Evolutionary conservation across 2,797 vertebrate species (phyloP).

Genomic region (Ctenopoma kingsleyae): DNA sequence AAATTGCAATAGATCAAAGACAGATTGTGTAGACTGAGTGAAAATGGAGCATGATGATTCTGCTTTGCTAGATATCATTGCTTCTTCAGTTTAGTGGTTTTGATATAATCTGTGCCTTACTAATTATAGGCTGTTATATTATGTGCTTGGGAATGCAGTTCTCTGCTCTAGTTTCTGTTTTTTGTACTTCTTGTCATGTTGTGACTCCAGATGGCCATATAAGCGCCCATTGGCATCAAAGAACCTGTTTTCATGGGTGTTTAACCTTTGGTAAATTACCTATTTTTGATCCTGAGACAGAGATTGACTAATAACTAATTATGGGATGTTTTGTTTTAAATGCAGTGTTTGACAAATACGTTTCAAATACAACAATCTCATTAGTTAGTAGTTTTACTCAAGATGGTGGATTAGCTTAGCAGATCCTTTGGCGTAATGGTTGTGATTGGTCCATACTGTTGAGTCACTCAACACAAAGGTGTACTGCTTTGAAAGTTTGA

Average conservation of each 20-base stretch:
- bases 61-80: not conserved
- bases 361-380: not conserved
- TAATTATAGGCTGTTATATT: not conserved
- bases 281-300: slow-evolving; percentile 20
- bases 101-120: not conserved
- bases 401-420: slow-evolving; percentile 19
- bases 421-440: slow-evolving; percentile 16
- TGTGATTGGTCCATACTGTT: slow-evolving; percentile 37
- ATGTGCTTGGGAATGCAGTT: slow-evolving; percentile 21
- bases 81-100: slow-evolving; percentile 4
- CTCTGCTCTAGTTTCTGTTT: slow-evolving; percentile 24
- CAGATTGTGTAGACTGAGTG: not conserved
- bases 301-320: not conserved
- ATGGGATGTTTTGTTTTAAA: not conserved
- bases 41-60: slow-evolving; percentile 8
- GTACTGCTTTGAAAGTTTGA: not conserved
- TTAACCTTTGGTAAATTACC: slow-evolving; percentile 63
- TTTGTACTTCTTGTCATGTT: slow-evolving; percentile 36
- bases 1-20: not conserved
- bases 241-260: slow-evolving; percentile 55
- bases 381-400: not conserved
- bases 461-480: slow-evolving; percentile 48
- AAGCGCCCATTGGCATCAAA: slow-evolving; percentile 49
- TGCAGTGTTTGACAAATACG: not conserved
- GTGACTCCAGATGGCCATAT: slow-evolving; percentile 66